Base-by-base conservation (phyloP, 2,113 vertebrate species). In the Passer montanus region DNA sequence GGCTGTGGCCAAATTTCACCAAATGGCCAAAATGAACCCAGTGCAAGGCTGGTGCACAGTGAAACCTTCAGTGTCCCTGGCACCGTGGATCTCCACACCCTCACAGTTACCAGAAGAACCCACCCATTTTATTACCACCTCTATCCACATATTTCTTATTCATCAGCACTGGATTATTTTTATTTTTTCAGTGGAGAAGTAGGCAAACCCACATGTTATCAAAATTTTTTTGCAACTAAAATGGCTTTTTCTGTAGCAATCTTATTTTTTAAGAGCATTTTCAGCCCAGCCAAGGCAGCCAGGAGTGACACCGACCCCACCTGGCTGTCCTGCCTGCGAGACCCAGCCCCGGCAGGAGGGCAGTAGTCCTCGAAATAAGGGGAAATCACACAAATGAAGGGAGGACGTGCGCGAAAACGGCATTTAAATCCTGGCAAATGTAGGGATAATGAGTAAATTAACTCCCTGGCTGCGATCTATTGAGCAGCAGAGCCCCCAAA, bases 91-190 rank as follows among this genome's bases (percentile, higher is more conserved):
- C 47, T 43, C 60, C 66, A 81, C 24, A 3, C 7, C 62, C 35
- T 24, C 50, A 17, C 43, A 59, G 58, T 2, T 46, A 31, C 31
- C 31, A n/a, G 37, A 58, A 47, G 43, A 11, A 47, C 41, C 20
- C 27, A 2, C 30, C 1, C 1, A 0, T 37, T 50, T 24, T 22
- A 49, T 30, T 43, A 35, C 33, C 30, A 19, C 5, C 15, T 78
- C 41, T n/a, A 6, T 21, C 1, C 0, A 50, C 7, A 4, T 4
- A 31, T 18, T 44, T 50, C 52, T 66, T 16, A 16, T 8, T 35
- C 50, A 43, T 59, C 35, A 82, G 10, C 12, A 7, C 12, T 33
- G 55, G 19, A 2, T n/a, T 15, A 21, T 17, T 35, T 35, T 15
- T 18, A 4, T 37, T 78, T 72, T 88, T 55, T 24, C 26, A 15